Evolutionary conservation across 1,140 invertebrate genomes (phyloP).

Genomic region (Megalopta genalis): DNA sequence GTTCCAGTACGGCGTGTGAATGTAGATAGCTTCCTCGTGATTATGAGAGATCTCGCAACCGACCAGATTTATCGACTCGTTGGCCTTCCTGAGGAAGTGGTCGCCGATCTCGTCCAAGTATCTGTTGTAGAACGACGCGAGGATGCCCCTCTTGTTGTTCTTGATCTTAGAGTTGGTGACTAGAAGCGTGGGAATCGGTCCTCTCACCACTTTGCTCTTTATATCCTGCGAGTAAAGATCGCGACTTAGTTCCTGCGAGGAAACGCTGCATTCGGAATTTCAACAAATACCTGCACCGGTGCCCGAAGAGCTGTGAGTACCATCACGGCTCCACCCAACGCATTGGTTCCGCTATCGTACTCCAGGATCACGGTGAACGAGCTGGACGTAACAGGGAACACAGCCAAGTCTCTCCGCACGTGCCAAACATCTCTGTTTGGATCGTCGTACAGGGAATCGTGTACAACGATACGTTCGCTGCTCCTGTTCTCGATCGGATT

Average conservation of each 20-base stretch:
- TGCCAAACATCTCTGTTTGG: slow-evolving; percentile 86
- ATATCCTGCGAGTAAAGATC: slow-evolving; percentile 83
- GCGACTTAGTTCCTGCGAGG: not conserved
- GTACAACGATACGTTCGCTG: slow-evolving; percentile 89
- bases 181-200: slow-evolving; percentile 87
- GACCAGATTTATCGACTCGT: slow-evolving; percentile 91
- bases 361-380: slow-evolving; percentile 90
- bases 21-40: slow-evolving; percentile 87
- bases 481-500: slow-evolving; percentile 94
- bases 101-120: slow-evolving; percentile 91
- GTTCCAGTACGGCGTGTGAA: slow-evolving; percentile 92
- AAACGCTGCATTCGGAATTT: not conserved
- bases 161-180: slow-evolving; percentile 88
- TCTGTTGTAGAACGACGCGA: slow-evolving; percentile 93
- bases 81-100: slow-evolving; percentile 91
- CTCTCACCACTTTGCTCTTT: slow-evolving; percentile 86
- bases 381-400: slow-evolving; percentile 92
- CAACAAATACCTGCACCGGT: slow-evolving; percentile 75
- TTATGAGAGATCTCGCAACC: slow-evolving; percentile 91
- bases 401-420: slow-evolving; percentile 88
- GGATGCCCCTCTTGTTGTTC: slow-evolving; percentile 90
- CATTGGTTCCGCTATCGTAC: slow-evolving; percentile 89
- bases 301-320: slow-evolving; percentile 88
- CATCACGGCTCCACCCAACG: slow-evolving; percentile 91
- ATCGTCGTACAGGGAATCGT: slow-evolving; percentile 86